A percentile compares a stretch with the other conserved stretches of the same genome.
Evolutionary conservation across 2,113 vertebrate species (phyloP).

Genomic region (Etheostoma cragini): DNA sequence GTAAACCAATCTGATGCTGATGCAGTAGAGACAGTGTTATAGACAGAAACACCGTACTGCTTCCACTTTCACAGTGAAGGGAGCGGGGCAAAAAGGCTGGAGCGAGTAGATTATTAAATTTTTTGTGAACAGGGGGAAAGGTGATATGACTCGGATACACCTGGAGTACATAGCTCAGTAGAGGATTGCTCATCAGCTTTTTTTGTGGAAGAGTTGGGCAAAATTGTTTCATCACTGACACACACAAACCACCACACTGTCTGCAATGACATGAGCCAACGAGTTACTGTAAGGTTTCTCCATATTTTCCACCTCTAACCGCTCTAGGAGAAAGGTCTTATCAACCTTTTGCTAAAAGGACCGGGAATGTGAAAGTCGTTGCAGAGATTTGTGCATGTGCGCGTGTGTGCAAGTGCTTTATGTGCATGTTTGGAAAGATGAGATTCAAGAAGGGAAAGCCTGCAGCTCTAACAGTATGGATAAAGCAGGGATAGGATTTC

Average conservation of each 20-base stretch:
- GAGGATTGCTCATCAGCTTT: slow-evolving; percentile 22
- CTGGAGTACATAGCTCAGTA: slow-evolving; percentile 23
- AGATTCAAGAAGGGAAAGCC: slow-evolving; percentile 31
- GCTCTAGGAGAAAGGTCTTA: background rate
- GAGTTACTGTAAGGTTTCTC: slow-evolving; percentile 6
- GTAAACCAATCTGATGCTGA: slow-evolving; percentile 81
- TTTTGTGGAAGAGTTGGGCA: slow-evolving; percentile 8
- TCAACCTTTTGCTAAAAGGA: slow-evolving; percentile 12
- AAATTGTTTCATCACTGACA: slow-evolving; percentile 21
- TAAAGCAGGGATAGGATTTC: slow-evolving; percentile 39
- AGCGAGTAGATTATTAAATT: slow-evolving; percentile 24
- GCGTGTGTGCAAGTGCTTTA: slow-evolving; percentile 21
- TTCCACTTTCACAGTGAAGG: slow-evolving; percentile 40
- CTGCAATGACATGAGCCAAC: slow-evolving; percentile 12
- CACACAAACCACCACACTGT: slow-evolving; percentile 23
- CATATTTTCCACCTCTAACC: slow-evolving; percentile 21
- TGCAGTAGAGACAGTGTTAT: slow-evolving; percentile 73
- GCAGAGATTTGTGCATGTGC: slow-evolving; percentile 17
- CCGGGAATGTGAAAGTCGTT: slow-evolving; percentile 13
- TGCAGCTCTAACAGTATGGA: slow-evolving; percentile 41
- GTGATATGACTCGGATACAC: slow-evolving; percentile 51
- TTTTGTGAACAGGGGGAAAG: slow-evolving; percentile 25
- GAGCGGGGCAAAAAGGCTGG: slow-evolving; percentile 24
- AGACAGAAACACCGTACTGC: slow-evolving; percentile 60
- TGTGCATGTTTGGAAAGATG: slow-evolving; percentile 34